phyloP scores from a whole-genome alignment of 2,888 invertebrate species.

The Axea sp. region DNA sequence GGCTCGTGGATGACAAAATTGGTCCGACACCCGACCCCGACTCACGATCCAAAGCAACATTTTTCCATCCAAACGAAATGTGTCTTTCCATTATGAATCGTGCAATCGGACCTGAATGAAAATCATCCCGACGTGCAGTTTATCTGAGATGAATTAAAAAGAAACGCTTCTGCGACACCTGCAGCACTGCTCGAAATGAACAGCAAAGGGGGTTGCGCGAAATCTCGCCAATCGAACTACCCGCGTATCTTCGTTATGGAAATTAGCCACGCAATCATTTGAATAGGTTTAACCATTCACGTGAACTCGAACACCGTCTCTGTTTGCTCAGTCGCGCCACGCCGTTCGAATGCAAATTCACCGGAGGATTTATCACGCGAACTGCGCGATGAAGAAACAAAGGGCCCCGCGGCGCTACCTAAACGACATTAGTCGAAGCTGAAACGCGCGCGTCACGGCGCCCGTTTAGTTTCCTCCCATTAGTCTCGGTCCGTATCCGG shows the following conservation, averaged over 20 bases:
- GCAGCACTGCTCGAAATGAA: background rate
- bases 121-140: no score
- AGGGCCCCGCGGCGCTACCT: slow-evolving; percentile 36
- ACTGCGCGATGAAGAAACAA: slow-evolving; percentile 27
- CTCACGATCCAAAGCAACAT: no score
- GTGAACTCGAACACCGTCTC: slow-evolving; percentile 18
- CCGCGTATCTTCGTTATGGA: slow-evolving; percentile 15
- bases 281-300: slow-evolving; percentile 34
- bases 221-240: slow-evolving; percentile 12
- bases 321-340: slow-evolving; percentile 33
- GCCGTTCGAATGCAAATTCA: slow-evolving; percentile 51
- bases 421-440: slow-evolving; percentile 57
- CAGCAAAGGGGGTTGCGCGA: slow-evolving; percentile 1
- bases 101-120: no score
- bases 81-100: no score
- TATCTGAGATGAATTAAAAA: no score
- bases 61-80: no score
- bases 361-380: slow-evolving; percentile 47
- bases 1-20: no score
- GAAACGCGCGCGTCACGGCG: slow-evolving; percentile 50
- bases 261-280: slow-evolving; percentile 30
- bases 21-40: no score
- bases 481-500: slow-evolving; percentile 66
- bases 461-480: slow-evolving; percentile 65
- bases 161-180: no score